Base-by-base conservation (phyloP, 53 echinoderm and acorn worm species). In the Stichopus horrens region DNA sequence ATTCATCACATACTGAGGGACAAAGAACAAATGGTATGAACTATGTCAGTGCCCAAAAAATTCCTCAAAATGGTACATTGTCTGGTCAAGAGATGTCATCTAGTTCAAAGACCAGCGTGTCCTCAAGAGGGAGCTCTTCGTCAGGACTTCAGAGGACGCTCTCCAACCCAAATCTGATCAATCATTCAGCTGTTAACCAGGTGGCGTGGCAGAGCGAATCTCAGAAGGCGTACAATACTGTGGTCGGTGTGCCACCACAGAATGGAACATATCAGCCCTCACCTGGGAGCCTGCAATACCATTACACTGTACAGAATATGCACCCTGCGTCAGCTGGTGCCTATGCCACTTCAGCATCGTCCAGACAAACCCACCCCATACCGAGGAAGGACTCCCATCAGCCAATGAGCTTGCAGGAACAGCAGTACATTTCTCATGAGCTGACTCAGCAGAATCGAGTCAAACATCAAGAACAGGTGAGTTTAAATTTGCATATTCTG, bases 401-500 rank as follows among this genome's bases (percentile, higher is more conserved):
- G 90, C 94, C 92, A 37, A 77, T 95, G 90, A 95, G 92, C 74
- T 90, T 97, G 67, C 96, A 96, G 90, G 95, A 96, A 86, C 93
- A 96, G 93, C 94, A 92, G 90, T 91, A 91, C 89, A 96, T 96
- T 59, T 95, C 96, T 21, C 88, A 96, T 87, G 94, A 94, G 86
- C 92, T 95, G 92, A 93, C 95, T 59, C 96, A 96, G 89, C 95
- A 93, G 86, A 96, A 95, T 89, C 95, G 93, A 88, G 93, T 92
- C 80, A 96, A 96, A 83, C 96, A 96, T 83, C 95, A 93, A 87
- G 95, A 96, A 89, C 93, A 96, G 96, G 96, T 95, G 71, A 55
- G 74, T 75, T 7, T 37, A 37, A 37, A 63, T 16, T 16, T 63
- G 7, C 14, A 63, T 63, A 10, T 63, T 63, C 11, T 13, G 63